These are phyloP conservation scores for Thunnus thynnus DNA, from an alignment of 2,113 vertebrate species.

Conservation along the genomic window DNA sequence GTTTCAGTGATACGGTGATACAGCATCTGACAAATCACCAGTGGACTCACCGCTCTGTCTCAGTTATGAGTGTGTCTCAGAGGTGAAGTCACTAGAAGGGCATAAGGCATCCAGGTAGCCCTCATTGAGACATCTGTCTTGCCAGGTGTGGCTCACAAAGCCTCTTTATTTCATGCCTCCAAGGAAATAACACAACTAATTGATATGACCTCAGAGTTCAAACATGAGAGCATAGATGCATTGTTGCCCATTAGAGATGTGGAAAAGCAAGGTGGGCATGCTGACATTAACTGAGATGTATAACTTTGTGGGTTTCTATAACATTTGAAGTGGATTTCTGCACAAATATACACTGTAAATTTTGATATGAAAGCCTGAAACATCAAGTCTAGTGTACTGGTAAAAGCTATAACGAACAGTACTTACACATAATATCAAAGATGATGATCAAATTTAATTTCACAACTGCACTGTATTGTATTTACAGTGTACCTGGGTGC, in stretches of 20 bases:
- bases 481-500: no score
- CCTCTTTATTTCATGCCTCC: conserved; percentile 27
- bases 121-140: conserved; percentile 52
- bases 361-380: no score
- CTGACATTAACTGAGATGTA: conserved; percentile 8
- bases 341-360: not conserved
- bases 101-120: conserved; percentile 31
- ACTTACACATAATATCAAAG: conserved; percentile 8
- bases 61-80: conserved; percentile 30
- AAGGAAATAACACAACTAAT: conserved; percentile 57
- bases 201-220: conserved; percentile 55
- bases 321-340: not conserved
- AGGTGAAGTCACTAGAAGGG: conserved; percentile 48
- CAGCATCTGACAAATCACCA: conserved; percentile 31
- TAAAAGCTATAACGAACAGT: not conserved
- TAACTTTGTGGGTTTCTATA: not conserved
- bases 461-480: not conserved
- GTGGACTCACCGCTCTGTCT: conserved; percentile 5
- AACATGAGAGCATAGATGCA: not conserved
- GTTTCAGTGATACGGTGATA: not conserved
- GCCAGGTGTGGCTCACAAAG: conserved; percentile 53
- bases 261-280: not conserved
- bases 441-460: not conserved
- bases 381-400: not conserved
- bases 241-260: conserved; percentile 27